A percentile compares a stretch with the other conserved stretches of the same genome.
These are phyloP conservation scores for Choristoneura rosaceana DNA, from an alignment of 2,888 invertebrate genomes.

Conservation along the genomic window DNA sequence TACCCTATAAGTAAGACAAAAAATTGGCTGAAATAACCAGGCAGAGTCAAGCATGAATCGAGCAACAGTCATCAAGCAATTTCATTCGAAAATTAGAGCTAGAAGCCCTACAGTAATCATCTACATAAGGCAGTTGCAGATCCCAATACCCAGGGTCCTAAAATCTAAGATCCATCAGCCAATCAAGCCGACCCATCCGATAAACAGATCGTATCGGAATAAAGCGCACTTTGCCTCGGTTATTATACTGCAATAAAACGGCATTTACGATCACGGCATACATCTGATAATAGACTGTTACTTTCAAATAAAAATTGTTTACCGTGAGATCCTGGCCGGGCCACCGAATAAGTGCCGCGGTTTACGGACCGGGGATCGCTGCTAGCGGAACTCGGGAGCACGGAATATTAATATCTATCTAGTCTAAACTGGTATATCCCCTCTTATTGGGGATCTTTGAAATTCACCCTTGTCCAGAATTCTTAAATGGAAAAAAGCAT, in stretches of 20 bases:
- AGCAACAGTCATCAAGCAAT: too few relatives aligned
- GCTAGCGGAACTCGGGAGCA: background rate
- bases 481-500: too few relatives aligned
- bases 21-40: too few relatives aligned
- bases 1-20: too few relatives aligned
- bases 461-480: too few relatives aligned
- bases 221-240: slow-evolving; percentile 74
- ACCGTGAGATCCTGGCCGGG: slow-evolving; percentile 56
- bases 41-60: too few relatives aligned
- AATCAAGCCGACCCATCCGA: slow-evolving; percentile 47
- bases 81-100: too few relatives aligned
- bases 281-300: slow-evolving; percentile 67
- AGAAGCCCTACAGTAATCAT: too few relatives aligned
- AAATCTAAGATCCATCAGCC: slow-evolving; percentile 1
- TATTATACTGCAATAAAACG: slow-evolving; percentile 77
- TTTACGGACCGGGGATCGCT: slow-evolving; percentile 49
- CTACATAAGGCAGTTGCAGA: too few relatives aligned
- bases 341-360: slow-evolving; percentile 47
- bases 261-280: slow-evolving; percentile 56
- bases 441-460: too few relatives aligned
- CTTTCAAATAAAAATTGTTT: slow-evolving; percentile 72
- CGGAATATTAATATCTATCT: background rate
- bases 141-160: background rate
- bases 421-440: too few relatives aligned
- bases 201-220: slow-evolving; percentile 77